Percentiles rank a stretch among this genome's conserved stretches.
These are phyloP conservation scores for Embiotoca jacksoni DNA, from an alignment of 2,113 vertebrate species.

Conservation along the genomic window DNA sequence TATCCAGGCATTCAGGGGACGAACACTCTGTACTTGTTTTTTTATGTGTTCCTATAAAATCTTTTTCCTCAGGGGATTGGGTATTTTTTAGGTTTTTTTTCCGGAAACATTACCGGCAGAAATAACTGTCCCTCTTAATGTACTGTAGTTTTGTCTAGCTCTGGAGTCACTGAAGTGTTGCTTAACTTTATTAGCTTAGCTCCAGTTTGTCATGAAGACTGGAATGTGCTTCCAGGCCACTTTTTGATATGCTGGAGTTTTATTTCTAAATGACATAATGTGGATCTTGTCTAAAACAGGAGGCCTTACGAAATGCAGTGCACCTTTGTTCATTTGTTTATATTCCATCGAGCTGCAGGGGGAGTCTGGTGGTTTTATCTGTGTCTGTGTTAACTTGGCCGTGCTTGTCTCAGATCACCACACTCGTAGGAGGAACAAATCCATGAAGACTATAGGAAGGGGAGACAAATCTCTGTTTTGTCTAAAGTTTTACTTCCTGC, in stretches of 20 bases:
- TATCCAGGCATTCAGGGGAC: conserved; percentile 44
- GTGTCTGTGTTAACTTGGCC: background rate
- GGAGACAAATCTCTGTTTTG: background rate
- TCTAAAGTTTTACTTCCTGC: conserved; percentile 10
- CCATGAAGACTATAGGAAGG: background rate
- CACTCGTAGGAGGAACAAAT: background rate
- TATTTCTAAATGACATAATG: conserved; percentile 49
- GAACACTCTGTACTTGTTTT: conserved; percentile 10
- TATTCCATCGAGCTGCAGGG: conserved; percentile 17
- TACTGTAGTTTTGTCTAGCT: conserved; percentile 33
- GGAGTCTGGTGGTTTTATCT: conserved; percentile 21
- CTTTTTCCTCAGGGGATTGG: background rate
- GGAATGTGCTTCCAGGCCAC: conserved; percentile 1
- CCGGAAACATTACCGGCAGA: conserved; percentile 13
- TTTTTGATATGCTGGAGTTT: conserved; percentile 37
- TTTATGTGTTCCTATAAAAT: conserved; percentile 47
- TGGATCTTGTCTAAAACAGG: conserved; percentile 19
- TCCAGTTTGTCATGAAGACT: conserved; percentile 40
- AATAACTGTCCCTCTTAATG: conserved; percentile 35
- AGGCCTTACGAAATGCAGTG: conserved; percentile 19
- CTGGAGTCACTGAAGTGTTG: conserved; percentile 24
- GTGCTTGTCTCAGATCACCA: background rate
- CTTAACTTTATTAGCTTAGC: conserved; percentile 24
- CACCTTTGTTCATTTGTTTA: conserved; percentile 43
- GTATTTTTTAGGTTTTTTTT: background rate